Conservation (phyloP, 1,140 invertebrate genomes). For the Drosophila kohkoa region DNA sequence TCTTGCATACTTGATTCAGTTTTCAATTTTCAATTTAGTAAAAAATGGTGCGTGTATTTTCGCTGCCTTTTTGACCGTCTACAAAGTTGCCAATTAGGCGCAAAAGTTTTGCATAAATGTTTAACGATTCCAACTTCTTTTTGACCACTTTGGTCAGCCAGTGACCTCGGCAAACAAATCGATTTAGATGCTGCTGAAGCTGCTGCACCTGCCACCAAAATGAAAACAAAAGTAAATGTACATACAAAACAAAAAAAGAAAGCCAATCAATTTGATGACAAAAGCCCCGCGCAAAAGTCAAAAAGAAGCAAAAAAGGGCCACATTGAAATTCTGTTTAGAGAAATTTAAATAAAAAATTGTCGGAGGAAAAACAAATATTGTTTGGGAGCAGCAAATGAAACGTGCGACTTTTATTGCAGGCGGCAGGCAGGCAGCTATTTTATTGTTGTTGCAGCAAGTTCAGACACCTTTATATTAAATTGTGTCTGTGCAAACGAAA, state of each 20-base stretch:
- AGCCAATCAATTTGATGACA: conserved; percentile 72
- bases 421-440: not conserved
- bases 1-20: conserved; percentile 6
- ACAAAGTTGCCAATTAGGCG: conserved; percentile 77
- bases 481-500: conserved; percentile 69
- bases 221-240: conserved; percentile 14
- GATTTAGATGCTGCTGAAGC: conserved; percentile 20
- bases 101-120: conserved; percentile 49
- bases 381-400: conserved; percentile 15
- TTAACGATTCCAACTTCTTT: conserved; percentile 6
- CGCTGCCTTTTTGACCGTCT: conserved; percentile 51
- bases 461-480: conserved; percentile 81
- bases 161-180: conserved; percentile 34
- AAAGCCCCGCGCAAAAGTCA: conserved; percentile 44
- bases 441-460: conserved; percentile 40
- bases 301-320: too few species aligned
- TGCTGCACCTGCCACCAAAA: conserved; percentile 3
- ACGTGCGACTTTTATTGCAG: conserved; percentile 57
- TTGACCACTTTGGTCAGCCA: conserved; percentile 35
- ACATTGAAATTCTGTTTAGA: conserved; percentile 31
- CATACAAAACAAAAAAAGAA: conserved; percentile 15
- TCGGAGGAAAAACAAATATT: not conserved
- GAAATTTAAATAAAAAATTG: conserved; percentile 59
- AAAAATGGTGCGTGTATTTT: conserved; percentile 27
- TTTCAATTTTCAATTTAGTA: conserved; percentile 36